Conservation (phyloP, 2,113 vertebrate genomes). For the Sebastes schlegelii region DNA sequence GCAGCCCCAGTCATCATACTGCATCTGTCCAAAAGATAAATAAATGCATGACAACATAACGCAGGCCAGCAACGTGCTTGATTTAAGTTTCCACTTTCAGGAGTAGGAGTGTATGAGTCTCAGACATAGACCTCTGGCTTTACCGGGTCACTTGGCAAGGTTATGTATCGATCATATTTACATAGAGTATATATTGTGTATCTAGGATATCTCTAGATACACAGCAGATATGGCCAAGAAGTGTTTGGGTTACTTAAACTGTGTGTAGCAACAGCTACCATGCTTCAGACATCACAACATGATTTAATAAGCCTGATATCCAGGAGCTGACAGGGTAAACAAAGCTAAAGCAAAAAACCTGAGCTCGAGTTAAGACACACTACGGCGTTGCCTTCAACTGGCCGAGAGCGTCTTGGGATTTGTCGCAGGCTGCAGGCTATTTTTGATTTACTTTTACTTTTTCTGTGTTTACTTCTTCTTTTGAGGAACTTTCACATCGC, state of each 20-base stretch:
- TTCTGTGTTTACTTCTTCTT: slow-evolving; percentile 58
- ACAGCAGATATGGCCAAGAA: not conserved
- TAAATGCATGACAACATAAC: slow-evolving; percentile 23
- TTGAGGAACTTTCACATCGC: slow-evolving; percentile 42
- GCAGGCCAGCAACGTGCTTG: not conserved
- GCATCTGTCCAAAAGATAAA: slow-evolving; percentile 13
- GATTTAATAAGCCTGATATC: slow-evolving; percentile 17
- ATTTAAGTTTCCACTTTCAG: slow-evolving; percentile 19
- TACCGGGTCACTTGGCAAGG: not conserved
- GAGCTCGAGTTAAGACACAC: slow-evolving; percentile 44
- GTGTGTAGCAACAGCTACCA: not conserved
- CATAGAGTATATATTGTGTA: not conserved
- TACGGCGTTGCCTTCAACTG: slow-evolving; percentile 18
- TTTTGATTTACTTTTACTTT: slow-evolving; percentile 60
- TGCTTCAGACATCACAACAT: not conserved
- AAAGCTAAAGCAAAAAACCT: slow-evolving; percentile 30
- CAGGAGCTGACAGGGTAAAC: slow-evolving; percentile 20
- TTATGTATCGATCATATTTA: slow-evolving; percentile 6
- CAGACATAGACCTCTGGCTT: slow-evolving; percentile 3
- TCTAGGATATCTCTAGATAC: not conserved
- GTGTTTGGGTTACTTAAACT: not conserved
- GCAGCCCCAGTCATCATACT: not conserved
- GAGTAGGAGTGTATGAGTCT: slow-evolving; percentile 7
- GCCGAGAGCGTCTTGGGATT: slow-evolving; percentile 47
- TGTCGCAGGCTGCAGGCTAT: slow-evolving; percentile 41